Evolutionary conservation across 2,113 vertebrate species (phyloP), one percentile per base, ranked within the genome.

Genomic region (Electrona antarctica): DNA sequence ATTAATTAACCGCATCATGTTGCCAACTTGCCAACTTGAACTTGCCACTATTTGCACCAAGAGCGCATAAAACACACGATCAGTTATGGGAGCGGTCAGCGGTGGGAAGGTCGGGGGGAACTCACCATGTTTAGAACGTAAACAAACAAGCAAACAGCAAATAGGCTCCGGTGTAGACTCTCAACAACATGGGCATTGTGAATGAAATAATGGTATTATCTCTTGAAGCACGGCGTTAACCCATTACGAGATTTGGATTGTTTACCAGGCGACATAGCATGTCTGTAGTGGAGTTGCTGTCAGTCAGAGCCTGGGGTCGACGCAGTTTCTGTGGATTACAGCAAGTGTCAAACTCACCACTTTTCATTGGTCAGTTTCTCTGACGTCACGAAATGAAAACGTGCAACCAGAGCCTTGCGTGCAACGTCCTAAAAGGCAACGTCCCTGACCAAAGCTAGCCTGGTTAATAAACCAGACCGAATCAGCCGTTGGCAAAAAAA

Each of bases 61-160:
- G 45, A 21, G 7, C 10, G 61, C 8, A 0, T 45, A 51, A 67
- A 59, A 1, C 41, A 60, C 66, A 68, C n/a, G 10, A 1, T 3
- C 48, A 33, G 45, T 4, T 48, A 0, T 12, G n/a, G 3, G 12
- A 48, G 14, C 58, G n/a, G 14, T 21, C 21, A 2, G 2, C 21
- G 28, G 15, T 21, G n/a, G 51, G 77, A 76, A 58, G 70, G 58
- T 8, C 13, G 6, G 8, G 13, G 5, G 11, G 2, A 10, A 91
- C 88, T 90, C 78, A 90, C 88, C 88, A 91, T 89, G 68, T 8
- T 64, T 11, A 56, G 12, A 58, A 67, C 72, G 65, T 60, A 47
- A 78, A 80, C 56, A 51, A 55, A 60, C 67, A 15, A 11, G 14
- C 13, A 48, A 28, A 51, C 29, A 7, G 58, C 21, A 45, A 8